Conservation (phyloP, 2,113 vertebrate species). For the Coptodon bakossiorum region DNA sequence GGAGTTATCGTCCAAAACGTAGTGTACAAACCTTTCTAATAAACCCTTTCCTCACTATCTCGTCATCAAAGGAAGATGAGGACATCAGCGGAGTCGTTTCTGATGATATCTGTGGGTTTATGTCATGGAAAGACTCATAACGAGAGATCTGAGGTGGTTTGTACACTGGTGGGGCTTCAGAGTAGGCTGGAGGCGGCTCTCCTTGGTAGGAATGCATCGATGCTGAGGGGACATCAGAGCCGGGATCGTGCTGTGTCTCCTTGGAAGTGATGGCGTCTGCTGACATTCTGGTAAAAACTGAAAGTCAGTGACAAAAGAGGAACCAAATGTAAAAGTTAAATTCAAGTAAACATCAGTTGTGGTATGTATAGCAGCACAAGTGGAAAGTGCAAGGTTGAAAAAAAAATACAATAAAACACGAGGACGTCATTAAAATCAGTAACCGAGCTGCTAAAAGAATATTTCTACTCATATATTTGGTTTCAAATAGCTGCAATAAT, state of each 20-base stretch:
- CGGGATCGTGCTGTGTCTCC: background rate
- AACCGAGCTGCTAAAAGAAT: background rate
- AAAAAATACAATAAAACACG: background rate
- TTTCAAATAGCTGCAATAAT: background rate
- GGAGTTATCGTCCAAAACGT: background rate
- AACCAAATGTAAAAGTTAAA: background rate
- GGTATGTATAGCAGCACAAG: background rate
- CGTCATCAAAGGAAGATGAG: conserved; percentile 41
- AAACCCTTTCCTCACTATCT: conserved; percentile 52
- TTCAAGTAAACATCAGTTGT: background rate
- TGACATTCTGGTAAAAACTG: conserved; percentile 37
- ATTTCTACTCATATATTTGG: background rate
- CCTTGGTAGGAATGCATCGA: background rate
- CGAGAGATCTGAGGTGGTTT: background rate
- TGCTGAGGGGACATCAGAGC: background rate
- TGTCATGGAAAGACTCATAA: background rate
- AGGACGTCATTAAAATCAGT: background rate
- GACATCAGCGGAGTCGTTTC: background rate
- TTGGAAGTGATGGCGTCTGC: background rate
- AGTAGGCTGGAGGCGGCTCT: conserved; percentile 36
- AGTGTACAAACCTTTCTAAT: conserved; percentile 61
- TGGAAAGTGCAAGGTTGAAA: background rate
- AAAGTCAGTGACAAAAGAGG: background rate
- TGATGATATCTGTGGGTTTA: background rate
- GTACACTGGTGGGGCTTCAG: background rate